Conservation (phyloP, 2,797 vertebrate genomes). For the Sebastes hubbsi region DNA sequence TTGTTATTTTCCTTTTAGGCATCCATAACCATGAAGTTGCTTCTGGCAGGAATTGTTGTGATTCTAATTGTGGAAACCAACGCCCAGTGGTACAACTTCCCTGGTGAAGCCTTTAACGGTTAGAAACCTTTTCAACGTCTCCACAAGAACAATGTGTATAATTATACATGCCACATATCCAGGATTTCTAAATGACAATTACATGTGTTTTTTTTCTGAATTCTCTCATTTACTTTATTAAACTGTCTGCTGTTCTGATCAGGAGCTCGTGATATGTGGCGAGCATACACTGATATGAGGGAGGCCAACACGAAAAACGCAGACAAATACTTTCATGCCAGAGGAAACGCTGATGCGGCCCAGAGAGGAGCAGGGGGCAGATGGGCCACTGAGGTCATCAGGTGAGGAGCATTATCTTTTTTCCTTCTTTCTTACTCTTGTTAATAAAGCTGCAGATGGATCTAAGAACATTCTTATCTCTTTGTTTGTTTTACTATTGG, state of each 20-base stretch:
- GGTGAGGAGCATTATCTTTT: constrained; percentile 10
- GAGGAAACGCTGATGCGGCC: constrained; percentile 65
- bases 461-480: not conserved
- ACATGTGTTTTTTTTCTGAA: not conserved
- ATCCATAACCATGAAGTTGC: constrained; percentile 43
- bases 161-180: not conserved
- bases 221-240: not conserved
- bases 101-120: not conserved
- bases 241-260: not conserved
- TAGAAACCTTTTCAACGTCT: not conserved
- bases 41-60: constrained; percentile 30
- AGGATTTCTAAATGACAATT: not conserved
- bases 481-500: not conserved
- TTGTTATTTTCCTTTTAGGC: not conserved
- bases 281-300: constrained; percentile 45
- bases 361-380: constrained; percentile 49
- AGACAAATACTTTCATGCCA: constrained; percentile 72
- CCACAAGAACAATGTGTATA: not conserved
- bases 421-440: not conserved
- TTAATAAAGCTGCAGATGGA: not conserved
- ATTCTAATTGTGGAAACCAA: constrained; percentile 16
- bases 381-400: constrained; percentile 42
- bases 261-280: constrained; percentile 20
- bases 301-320: constrained; percentile 42
- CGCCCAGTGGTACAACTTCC: constrained; percentile 35